Evolutionary conservation across 2,113 vertebrate species (phyloP), one percentile per base, ranked within the genome.

Genomic region (Oncorhynchus clarkii): DNA sequence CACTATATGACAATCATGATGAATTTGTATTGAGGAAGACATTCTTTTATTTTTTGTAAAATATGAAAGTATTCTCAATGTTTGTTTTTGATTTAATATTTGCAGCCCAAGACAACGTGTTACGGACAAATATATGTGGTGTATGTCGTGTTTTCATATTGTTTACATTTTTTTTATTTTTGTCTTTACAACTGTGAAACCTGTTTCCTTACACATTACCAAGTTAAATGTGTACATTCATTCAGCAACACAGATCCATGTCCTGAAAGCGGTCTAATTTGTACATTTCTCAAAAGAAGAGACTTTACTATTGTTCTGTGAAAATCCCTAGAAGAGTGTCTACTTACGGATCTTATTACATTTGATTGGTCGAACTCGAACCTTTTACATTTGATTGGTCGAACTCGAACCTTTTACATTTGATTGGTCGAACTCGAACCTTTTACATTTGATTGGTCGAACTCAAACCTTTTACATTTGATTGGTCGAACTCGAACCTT

Each of bases 1-100:
- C 94, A 95, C 95, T 95, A 94, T 94, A 94, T 95, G 95, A 96
- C 95, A 96, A 96, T 96, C 95, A 96, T 93, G 90, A 93, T 93
- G 94, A 89, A 49, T 93, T 96, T 93, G 93, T 93, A 90, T 94
- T 90, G 91, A 94, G 93, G 90, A 93, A 87, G 85, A 93, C 67
- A 73, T 73, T 81, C 9, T 77, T 78, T 83, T 81, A 93, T 93
- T 94, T 93, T 94, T 96, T 96, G 94, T 96, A 96, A 94, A 93
- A 95, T 95, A 96, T 95, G 93, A 95, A 95, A 94, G 92, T 60
- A 78, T 70, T 80, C 45, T 72, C 95, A 93, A 76, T 95, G 39
- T 39, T 39, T 95, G 93, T 95, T 94, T 94, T 3, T 27, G 3
- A 95, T 95, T 95, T 96, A 94, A 93, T 3, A 95, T 95, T 96